Conservation (phyloP, 2,113 vertebrate genomes). For the Lucifuga dentata region DNA sequence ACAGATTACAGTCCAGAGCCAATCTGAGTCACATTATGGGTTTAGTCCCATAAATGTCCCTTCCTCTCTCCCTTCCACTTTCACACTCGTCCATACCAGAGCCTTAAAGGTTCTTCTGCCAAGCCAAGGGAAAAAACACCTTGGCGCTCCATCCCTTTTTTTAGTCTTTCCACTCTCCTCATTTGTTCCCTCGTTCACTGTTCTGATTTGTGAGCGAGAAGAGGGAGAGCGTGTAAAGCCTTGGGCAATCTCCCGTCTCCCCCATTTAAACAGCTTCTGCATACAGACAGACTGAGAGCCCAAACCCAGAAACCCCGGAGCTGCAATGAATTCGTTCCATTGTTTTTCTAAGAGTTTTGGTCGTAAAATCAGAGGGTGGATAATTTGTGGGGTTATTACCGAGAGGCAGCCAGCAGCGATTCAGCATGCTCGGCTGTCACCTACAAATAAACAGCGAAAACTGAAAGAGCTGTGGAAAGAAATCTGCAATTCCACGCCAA, state of each 20-base stretch:
- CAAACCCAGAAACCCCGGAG: background rate
- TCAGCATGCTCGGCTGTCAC: background rate
- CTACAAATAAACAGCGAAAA: constrained; percentile 19
- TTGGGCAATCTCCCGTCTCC: background rate
- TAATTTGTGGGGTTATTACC: too few relatives aligned
- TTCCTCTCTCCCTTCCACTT: constrained; percentile 22
- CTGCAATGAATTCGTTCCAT: background rate
- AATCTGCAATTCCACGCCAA: constrained; percentile 9
- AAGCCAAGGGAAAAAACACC: constrained; percentile 10
- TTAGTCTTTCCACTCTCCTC: constrained; percentile 34
- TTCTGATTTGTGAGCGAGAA: constrained; percentile 28
- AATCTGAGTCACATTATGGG: constrained; percentile 25
- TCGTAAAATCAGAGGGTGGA: too few relatives aligned
- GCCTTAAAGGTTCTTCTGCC: constrained; percentile 35
- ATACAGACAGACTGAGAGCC: background rate
- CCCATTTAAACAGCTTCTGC: background rate
- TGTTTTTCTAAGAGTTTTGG: too few relatives aligned
- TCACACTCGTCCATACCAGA: constrained; percentile 28
- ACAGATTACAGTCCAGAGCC: constrained; percentile 34
- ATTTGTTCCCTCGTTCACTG: constrained; percentile 45
- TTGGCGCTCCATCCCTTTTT: constrained; percentile 53
- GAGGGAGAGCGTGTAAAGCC: constrained; percentile 10
- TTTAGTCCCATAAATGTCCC: constrained; percentile 22
- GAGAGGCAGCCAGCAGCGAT: too few relatives aligned
- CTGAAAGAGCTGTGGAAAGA: constrained; percentile 8